These are phyloP conservation scores for Hydrophis major DNA, from an alignment of 2,797 vertebrate genomes.

Conservation along the genomic window DNA sequence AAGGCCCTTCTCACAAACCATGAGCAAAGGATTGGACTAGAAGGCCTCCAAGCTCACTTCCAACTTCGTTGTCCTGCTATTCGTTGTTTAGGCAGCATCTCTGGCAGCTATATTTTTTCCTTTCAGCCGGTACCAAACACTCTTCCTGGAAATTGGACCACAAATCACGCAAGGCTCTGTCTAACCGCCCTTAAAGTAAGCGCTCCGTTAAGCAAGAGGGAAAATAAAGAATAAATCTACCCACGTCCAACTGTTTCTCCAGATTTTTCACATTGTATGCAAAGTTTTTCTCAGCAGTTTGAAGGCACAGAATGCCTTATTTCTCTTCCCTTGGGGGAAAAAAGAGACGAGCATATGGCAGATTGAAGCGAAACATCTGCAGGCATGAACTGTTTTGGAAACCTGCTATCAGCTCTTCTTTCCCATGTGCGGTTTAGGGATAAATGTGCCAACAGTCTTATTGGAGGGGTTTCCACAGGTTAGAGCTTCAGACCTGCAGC, in stretches of 20 bases:
- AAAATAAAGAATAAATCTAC: not conserved
- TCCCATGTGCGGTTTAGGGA: not conserved
- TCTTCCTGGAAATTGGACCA: not conserved
- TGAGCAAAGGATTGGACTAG: not conserved
- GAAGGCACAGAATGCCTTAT: not conserved
- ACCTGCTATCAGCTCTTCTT: not conserved
- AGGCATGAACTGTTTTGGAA: not conserved
- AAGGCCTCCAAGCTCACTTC: not conserved
- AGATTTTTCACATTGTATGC: not conserved
- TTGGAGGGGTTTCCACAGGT: not conserved
- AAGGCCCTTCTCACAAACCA: no score
- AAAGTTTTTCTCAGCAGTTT: not conserved
- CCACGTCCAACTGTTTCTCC: not conserved
- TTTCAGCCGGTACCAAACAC: not conserved
- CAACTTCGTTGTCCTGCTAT: not conserved
- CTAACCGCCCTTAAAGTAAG: not conserved
- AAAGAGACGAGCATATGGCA: not conserved
- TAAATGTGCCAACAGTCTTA: not conserved
- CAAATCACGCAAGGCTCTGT: not conserved
- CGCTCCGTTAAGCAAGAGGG: not conserved
- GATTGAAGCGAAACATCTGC: not conserved
- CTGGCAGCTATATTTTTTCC: not conserved
- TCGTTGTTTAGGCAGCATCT: not conserved
- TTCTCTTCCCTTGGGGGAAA: not conserved
- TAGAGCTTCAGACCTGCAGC: not conserved